These are phyloP conservation scores for Sorex araneus DNA, from an alignment of 2,113 vertebrate genomes.

Conservation along the genomic window DNA sequence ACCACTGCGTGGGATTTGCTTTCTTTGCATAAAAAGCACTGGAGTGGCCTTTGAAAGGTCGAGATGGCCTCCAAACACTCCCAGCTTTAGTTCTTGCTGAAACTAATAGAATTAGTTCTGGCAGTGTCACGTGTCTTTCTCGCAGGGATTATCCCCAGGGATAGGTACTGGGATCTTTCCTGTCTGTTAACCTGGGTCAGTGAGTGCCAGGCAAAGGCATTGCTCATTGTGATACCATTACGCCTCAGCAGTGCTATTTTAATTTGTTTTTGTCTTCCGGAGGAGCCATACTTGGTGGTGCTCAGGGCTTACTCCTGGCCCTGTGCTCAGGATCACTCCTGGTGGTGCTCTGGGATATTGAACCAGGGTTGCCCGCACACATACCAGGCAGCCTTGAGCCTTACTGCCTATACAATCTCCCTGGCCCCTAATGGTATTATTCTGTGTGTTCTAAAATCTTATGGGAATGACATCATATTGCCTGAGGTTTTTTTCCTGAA, in stretches of 20 bases:
- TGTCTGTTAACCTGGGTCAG: neutral
- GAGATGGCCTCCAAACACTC: neutral
- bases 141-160: neutral
- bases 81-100: neutral
- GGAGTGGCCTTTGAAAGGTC: neutral
- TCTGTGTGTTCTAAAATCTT: neutral
- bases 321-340: no score
- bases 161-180: neutral
- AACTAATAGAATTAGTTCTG: neutral
- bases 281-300: no score
- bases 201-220: no score
- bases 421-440: neutral
- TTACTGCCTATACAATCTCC: neutral
- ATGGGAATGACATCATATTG: neutral
- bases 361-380: no score
- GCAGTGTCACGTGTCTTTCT: neutral
- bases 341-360: no score
- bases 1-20: neutral
- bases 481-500: neutral
- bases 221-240: no score
- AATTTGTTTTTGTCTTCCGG: no score
- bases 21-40: constrained; percentile 18
- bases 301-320: no score
- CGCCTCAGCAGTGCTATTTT: no score
- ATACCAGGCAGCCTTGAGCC: no score